Conservation (phyloP, 1,140 invertebrate species). For the Triops longicaudatus region DNA sequence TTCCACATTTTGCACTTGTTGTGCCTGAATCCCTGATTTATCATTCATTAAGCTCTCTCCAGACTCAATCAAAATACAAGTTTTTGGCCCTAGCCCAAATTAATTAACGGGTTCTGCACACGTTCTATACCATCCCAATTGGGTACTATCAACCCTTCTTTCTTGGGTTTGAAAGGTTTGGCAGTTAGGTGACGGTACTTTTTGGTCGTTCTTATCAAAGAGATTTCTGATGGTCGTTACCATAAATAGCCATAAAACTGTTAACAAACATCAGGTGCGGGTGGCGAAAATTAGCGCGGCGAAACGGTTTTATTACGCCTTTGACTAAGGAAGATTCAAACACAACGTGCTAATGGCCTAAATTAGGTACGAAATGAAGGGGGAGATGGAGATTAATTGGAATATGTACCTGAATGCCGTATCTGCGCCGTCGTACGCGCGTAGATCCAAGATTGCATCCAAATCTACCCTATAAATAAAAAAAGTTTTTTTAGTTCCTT, state of each 20-base stretch:
- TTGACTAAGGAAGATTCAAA: neutral
- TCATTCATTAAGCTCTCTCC: too few species aligned
- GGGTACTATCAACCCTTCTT: too few species aligned
- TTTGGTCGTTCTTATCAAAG: too few species aligned
- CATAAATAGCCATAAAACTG: neutral
- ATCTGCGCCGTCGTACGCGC: conserved; percentile 32
- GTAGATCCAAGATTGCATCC: conserved; percentile 32
- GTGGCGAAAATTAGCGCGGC: neutral
- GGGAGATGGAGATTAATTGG: neutral
- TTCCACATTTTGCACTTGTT: neutral
- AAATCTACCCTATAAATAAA: conserved; percentile 32
- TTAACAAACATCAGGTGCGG: neutral
- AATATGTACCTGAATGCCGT: conserved; percentile 25
- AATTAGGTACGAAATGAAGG: neutral
- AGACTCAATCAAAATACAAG: too few species aligned
- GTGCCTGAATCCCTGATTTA: neutral
- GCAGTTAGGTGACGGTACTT: too few species aligned
- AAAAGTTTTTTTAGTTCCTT: too few species aligned
- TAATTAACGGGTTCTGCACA: neutral
- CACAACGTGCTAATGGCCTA: neutral
- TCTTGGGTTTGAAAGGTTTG: too few species aligned
- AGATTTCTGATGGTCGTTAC: too few species aligned
- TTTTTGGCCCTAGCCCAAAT: neutral
- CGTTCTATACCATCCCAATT: neutral
- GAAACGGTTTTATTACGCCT: neutral